Percentiles rank a stretch among this genome's conserved stretches.
phyloP scores from a whole-genome alignment of 2,888 invertebrate species.

The Catocala nupta region DNA sequence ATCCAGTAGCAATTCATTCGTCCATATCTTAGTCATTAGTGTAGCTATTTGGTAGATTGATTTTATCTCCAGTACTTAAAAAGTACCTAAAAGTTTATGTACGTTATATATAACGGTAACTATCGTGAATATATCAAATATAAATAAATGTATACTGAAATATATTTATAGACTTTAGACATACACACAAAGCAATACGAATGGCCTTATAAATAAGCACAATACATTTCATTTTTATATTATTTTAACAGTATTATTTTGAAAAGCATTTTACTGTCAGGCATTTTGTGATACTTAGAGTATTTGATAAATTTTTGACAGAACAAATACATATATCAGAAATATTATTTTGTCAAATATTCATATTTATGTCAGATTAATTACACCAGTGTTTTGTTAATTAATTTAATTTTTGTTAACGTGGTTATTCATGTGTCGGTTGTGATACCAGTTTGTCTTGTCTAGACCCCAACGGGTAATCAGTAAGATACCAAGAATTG shows the following conservation, averaged over 20 bases:
- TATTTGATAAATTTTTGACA: conserved; percentile 41
- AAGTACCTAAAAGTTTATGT: conserved; percentile 72
- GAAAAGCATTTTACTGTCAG: conserved; percentile 61
- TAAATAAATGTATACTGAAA: conserved; percentile 40
- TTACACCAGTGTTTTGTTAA: conserved; percentile 21
- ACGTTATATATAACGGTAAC: conserved; percentile 38
- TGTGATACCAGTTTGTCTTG: conserved; percentile 50
- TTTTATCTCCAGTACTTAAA: conserved; percentile 72
- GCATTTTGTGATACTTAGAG: conserved; percentile 67
- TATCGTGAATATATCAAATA: conserved; percentile 49
- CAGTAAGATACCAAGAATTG: conserved; percentile 33
- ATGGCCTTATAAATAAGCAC: conserved; percentile 72
- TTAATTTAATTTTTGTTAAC: conserved; percentile 24
- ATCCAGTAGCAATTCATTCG: conserved; percentile 81
- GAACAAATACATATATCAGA: conserved; percentile 34
- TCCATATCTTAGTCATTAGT: conserved; percentile 86
- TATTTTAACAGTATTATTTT: conserved; percentile 74
- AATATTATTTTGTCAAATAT: conserved; percentile 13
- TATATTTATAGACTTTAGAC: conserved; percentile 46
- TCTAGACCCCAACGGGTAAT: conserved; percentile 11
- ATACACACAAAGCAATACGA: conserved; percentile 69
- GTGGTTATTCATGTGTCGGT: conserved; percentile 34
- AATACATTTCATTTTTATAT: conserved; percentile 61
- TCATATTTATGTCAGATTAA: conserved; percentile 22
- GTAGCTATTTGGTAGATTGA: conserved; percentile 64